Evolutionary conservation across 35 echinoderm and acorn worm species (phyloP), one percentile per base, ranked within the genome.

Genomic region (Eucidaris tribuloides): DNA sequence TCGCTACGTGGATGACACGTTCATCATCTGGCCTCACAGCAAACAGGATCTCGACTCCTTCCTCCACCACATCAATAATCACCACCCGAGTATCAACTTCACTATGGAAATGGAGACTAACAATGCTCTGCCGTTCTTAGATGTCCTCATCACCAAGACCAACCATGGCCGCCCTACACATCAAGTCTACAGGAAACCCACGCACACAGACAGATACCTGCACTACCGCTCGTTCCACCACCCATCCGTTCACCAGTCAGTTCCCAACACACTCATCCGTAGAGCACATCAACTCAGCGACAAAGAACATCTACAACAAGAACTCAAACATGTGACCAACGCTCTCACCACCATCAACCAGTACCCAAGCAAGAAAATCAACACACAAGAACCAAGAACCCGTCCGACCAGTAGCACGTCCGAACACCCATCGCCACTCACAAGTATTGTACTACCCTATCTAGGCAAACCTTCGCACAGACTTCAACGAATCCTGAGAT

Each of bases 341-440:
- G n/a, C n/a, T n/a, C 64, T 70, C 64, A 70, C 64, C 19, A 27
- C 64, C 64, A 70, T 70, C 64, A 70, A 70, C 64, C 64, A 70
- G 64, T 70, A 70, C 64, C 64, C 64, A 0, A 30, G 35, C 17
- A 30, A 15, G 5, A 5, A 70, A 35, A 31, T 27, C 64, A 20
- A 4, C 64, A 70, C 64, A 27, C 23, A 17, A 38, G 2, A 25
- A 70, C 15, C 64, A 70, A 1, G 27, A 35, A 25, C n/a, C 64
- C 64, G 4, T 18, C 11, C 9, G 20, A 20, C 9, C 64, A 17
- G n/a, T n/a, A n/a, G n/a, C n/a, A n/a, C n/a, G n/a, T n/a, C n/a
- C n/a, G n/a, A n/a, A n/a, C n/a, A n/a, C n/a, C n/a, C n/a, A n/a
- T n/a, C n/a, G n/a, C n/a, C n/a, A n/a, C n/a, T n/a, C n/a, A n/a